phyloP scores from a whole-genome alignment of 2,113 vertebrate genomes.

The Melanostigma gelatinosum region DNA sequence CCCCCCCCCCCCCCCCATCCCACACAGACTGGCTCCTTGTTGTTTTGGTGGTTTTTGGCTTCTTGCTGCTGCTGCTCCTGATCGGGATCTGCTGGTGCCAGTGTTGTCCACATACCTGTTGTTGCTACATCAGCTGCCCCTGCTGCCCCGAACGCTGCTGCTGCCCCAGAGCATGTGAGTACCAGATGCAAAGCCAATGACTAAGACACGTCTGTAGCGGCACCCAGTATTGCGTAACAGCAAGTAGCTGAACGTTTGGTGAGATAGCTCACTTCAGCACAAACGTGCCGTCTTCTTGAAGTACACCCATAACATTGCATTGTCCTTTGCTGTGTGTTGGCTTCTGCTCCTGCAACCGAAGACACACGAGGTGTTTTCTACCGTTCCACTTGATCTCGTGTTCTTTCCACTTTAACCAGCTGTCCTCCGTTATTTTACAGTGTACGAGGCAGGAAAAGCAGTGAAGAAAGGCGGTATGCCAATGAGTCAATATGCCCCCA shows the following conservation, averaged over 20 bases:
- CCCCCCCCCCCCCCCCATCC: not conserved
- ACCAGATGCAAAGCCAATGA: not conserved
- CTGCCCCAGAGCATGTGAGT: constrained; percentile 90
- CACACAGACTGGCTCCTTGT: constrained; percentile 91
- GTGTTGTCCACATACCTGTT: constrained; percentile 89
- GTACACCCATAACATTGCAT: not conserved
- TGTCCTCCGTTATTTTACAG: constrained; percentile 64
- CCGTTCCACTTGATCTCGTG: not conserved
- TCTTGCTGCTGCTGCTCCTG: constrained; percentile 85
- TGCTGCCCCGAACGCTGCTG: constrained; percentile 93
- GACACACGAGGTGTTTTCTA: not conserved
- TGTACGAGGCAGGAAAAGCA: constrained; percentile 93
- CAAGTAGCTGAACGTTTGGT: not conserved
- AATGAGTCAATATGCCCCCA: constrained; percentile 82
- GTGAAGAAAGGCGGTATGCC: constrained; percentile 83
- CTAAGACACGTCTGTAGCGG: not conserved
- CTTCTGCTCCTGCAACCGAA: not conserved
- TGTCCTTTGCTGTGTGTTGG: not conserved
- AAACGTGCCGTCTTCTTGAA: too few species aligned
- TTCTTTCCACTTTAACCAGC: not conserved
- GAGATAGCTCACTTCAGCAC: too few species aligned
- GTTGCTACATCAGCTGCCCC: constrained; percentile 91
- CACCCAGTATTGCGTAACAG: not conserved
- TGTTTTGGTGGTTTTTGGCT: constrained; percentile 85
- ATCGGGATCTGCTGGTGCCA: constrained; percentile 94